Evolutionary conservation across 2,113 vertebrate genomes (phyloP).

Genomic region (Rhinoptilus africanus): DNA sequence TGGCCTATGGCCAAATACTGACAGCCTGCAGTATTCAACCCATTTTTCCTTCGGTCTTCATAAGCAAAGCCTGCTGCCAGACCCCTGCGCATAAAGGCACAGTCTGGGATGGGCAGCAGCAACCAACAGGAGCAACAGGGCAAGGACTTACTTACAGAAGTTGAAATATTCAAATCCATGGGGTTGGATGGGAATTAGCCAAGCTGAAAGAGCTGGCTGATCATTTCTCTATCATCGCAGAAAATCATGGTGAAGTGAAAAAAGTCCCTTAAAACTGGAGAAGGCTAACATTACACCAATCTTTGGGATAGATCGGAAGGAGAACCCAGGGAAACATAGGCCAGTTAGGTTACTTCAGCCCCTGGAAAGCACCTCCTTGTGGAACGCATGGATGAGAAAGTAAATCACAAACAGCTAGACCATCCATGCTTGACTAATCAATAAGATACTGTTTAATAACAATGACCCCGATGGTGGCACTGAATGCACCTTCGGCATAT

Average conservation of each 20-base stretch:
- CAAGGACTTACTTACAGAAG: not conserved
- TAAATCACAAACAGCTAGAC: not conserved
- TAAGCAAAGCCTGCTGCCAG: not conserved
- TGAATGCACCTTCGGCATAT: too few species aligned
- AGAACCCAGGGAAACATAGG: not conserved
- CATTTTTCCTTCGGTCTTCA: not conserved
- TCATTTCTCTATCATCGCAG: not conserved
- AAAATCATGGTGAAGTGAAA: not conserved
- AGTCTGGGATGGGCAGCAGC: not conserved
- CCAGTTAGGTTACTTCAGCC: not conserved
- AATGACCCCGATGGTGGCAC: not conserved
- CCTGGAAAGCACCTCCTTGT: not conserved
- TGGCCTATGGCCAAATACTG: not conserved
- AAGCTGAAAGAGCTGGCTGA: not conserved
- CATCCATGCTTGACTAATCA: not conserved
- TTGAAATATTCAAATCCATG: not conserved
- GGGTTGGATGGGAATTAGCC: not conserved
- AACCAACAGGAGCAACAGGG: not conserved
- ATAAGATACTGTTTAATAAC: not conserved
- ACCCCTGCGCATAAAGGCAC: accelerated
- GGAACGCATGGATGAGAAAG: not conserved
- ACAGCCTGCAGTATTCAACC: not conserved
- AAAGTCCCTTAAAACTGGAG: not conserved
- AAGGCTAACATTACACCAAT: not conserved
- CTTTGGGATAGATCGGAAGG: not conserved